Base-by-base conservation (phyloP, 2,797 vertebrate species). In the Phrynocephalus guinanensis region DNA sequence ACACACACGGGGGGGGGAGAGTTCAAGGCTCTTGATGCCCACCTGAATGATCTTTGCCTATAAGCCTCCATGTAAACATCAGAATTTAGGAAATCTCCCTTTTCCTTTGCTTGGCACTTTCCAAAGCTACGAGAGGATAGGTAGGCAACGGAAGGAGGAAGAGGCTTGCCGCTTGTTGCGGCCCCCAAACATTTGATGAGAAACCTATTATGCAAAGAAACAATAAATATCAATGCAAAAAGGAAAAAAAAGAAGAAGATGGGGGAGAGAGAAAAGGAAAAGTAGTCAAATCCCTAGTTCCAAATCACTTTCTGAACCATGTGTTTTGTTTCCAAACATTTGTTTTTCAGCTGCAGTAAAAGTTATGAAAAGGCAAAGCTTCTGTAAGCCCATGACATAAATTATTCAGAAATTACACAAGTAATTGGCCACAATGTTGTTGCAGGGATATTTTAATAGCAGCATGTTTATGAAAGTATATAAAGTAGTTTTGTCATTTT, bases 181-280 rank as follows among this genome's bases (percentile, higher is more conserved):
- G 92, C 93, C 82, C 56, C 91, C 90, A 95, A 96, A 93, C 78
- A 97, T 91, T 97, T 97, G 30, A 97, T 84, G 91, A 97, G 95
- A 94, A 97, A 97, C 93, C 97, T 97, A 88, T 68, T 75, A 83
- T 91, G 33, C 48, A 60, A 75, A 44, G 56, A 72, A 72, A 24
- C 13, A 18, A 60, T 1, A 38, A 63, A 85, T 13, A 56, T 18
- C 38, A 75, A 75, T 38, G 9, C 20, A 44, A 56, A 56, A 56
- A 56, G 9, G 9, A 15, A 3, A 56, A 56, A 56, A 56, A 13
- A 56, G n/a, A 56, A 56, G 52, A 56, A 44, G 38, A 44, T 44
- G 38, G 38, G 38, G 38, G 56, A 16, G 15, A 60, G 9, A 60
- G 56, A 16, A 60, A 60, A 60, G 56, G 13, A 60, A 60, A 60